Evolutionary conservation across 2,113 vertebrate genomes (phyloP).

Genomic region (Platysteira castanea): DNA sequence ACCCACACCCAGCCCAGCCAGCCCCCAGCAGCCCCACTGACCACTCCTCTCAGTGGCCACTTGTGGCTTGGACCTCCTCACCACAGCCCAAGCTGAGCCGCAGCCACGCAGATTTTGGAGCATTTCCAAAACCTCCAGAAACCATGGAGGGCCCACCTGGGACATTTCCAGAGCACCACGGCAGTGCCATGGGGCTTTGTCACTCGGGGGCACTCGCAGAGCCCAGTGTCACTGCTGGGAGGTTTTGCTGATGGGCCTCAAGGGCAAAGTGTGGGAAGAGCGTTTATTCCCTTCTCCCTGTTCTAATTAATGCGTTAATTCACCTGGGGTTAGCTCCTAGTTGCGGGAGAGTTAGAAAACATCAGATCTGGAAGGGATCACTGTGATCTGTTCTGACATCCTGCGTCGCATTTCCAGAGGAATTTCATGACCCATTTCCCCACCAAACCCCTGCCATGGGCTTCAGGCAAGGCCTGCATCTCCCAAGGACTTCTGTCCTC

Average conservation of each 20-base stretch:
- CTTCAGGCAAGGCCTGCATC: not conserved
- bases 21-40: not conserved
- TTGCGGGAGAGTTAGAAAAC: not conserved
- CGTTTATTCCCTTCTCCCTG: not conserved
- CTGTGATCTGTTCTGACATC: not conserved
- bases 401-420: not conserved
- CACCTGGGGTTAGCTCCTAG: not conserved
- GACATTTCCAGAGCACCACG: fast-evolving
- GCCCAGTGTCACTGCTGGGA: not conserved
- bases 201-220: not conserved
- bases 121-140: fast-evolving
- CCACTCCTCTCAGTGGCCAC: fast-evolving
- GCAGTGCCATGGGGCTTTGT: not conserved
- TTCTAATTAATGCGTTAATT: not conserved
- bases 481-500: not conserved
- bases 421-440: not conserved
- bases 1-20: not conserved
- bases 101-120: fast-evolving
- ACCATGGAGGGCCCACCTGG: fast-evolving
- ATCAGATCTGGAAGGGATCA: fast-evolving
- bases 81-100: not conserved
- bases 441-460: not conserved
- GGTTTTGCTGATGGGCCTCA: not conserved
- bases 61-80: not conserved
- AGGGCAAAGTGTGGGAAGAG: not conserved